Evolutionary conservation across 2,888 invertebrate genomes (phyloP).

Genomic region (Eutolmus rufibarbis): DNA sequence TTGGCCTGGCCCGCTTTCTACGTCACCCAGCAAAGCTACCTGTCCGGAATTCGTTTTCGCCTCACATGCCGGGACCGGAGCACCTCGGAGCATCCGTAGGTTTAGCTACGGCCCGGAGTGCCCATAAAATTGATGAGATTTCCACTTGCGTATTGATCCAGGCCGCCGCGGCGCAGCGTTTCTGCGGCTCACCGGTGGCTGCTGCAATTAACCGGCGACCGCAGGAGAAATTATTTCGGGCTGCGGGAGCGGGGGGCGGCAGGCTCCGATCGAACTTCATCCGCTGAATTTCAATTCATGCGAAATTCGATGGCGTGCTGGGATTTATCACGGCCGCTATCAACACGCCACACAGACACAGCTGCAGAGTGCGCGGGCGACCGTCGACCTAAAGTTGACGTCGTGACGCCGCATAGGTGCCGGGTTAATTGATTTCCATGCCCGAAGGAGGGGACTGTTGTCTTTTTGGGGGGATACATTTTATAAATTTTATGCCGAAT

Average conservation of each 20-base stretch:
- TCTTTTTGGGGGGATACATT: neutral
- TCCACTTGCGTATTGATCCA: conserved; percentile 41
- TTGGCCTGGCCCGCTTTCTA: neutral
- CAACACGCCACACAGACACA: neutral
- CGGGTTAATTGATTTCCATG: neutral
- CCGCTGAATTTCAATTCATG: conserved; percentile 26
- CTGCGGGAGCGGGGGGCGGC: neutral
- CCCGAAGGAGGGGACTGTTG: neutral
- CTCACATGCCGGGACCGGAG: conserved; percentile 2
- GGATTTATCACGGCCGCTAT: neutral
- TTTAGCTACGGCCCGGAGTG: conserved; percentile 19
- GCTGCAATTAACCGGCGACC: conserved; percentile 18
- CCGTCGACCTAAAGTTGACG: neutral
- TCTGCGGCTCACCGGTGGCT: conserved; percentile 34
- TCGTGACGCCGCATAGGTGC: neutral
- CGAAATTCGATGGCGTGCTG: neutral
- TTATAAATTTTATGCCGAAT: neutral
- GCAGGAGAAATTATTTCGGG: conserved; percentile 17
- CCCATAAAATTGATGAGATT: conserved; percentile 44
- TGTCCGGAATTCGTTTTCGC: conserved; percentile 1
- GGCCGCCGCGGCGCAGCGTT: conserved; percentile 25
- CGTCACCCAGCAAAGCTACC: neutral
- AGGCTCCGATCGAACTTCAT: neutral
- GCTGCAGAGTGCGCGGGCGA: neutral
- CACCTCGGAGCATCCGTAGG: conserved; percentile 17